A percentile compares a stretch with the other conserved stretches of the same genome.
These are phyloP conservation scores for Drosophila kurseongensis DNA, from an alignment of 1,140 invertebrate genomes.

Conservation along the genomic window DNA sequence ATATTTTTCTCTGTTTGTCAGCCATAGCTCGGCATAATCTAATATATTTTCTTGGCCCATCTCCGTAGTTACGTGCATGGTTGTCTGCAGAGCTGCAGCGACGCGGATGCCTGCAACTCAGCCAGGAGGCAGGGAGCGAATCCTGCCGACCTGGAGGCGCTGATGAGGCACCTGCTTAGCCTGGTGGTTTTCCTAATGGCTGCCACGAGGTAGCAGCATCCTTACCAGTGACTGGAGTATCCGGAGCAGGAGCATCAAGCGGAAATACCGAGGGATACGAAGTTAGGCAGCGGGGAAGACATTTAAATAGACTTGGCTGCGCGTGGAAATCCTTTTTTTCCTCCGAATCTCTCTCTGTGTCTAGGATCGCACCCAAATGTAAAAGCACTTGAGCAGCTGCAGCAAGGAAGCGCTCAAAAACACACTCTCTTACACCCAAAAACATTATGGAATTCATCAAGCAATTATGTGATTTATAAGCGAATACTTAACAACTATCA, in stretches of 20 bases:
- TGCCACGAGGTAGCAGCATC: conserved; percentile 62
- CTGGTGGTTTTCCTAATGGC: conserved; percentile 45
- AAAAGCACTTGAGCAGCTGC: conserved; percentile 55
- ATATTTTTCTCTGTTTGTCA: conserved; percentile 22
- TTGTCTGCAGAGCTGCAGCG: conserved; percentile 94
- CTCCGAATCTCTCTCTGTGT: conserved; percentile 55
- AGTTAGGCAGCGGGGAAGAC: conserved; percentile 50
- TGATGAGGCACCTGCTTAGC: conserved; percentile 56
- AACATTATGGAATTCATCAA: conserved; percentile 80
- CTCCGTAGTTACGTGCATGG: conserved; percentile 91
- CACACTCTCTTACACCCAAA: conserved; percentile 4
- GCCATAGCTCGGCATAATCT: neutral
- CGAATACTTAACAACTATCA: conserved; percentile 78
- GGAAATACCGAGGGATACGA: conserved; percentile 31
- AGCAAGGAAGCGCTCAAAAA: conserved; percentile 22
- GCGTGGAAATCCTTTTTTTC: conserved; percentile 43
- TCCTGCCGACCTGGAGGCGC: conserved; percentile 38
- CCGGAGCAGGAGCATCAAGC: conserved; percentile 22
- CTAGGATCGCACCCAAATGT: conserved; percentile 63
- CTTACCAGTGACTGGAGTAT: conserved; percentile 13
- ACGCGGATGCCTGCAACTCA: conserved; percentile 93
- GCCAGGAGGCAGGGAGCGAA: conserved; percentile 31
- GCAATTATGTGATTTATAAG: conserved; percentile 83
- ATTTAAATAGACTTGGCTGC: conserved; percentile 68
- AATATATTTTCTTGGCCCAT: neutral